These are phyloP conservation scores for Nasonia oneida DNA, from an alignment of 2,888 invertebrate genomes.

Conservation along the genomic window DNA sequence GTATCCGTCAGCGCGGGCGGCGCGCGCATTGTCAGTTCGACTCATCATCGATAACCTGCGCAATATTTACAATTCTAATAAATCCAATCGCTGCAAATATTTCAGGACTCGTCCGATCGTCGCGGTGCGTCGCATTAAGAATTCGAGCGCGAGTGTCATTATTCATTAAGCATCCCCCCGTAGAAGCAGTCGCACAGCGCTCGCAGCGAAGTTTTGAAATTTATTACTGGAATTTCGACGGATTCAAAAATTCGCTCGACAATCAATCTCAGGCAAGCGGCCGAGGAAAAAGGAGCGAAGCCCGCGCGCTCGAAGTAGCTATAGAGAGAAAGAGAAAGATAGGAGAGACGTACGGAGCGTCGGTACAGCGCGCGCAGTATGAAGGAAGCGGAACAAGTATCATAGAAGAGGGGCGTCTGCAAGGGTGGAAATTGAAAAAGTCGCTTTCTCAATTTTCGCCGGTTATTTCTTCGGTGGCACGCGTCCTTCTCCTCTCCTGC, in stretches of 20 bases:
- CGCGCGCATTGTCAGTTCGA: too few relatives aligned
- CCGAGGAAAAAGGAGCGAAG: slow-evolving; percentile 3
- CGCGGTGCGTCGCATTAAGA: not conserved
- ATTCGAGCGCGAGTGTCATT: slow-evolving; percentile 44
- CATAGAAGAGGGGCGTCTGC: slow-evolving; percentile 19
- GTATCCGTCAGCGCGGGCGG: not conserved
- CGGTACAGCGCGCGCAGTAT: not conserved
- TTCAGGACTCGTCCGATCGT: not conserved
- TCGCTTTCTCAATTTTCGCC: slow-evolving; percentile 52
- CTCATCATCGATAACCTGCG: not conserved
- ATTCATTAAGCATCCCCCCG: slow-evolving; percentile 38
- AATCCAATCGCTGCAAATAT: slow-evolving; percentile 7
- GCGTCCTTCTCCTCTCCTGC: not conserved
- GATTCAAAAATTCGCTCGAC: slow-evolving; percentile 59
- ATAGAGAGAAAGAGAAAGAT: slow-evolving; percentile 8
- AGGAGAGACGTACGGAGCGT: not conserved
- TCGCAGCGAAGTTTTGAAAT: slow-evolving; percentile 50
- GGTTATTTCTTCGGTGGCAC: slow-evolving; percentile 47
- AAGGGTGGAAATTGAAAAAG: slow-evolving; percentile 60
- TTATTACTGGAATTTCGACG: slow-evolving; percentile 55
- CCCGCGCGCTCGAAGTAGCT: not conserved
- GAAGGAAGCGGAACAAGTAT: slow-evolving; percentile 44
- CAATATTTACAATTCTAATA: slow-evolving; percentile 5
- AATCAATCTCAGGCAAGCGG: slow-evolving; percentile 51
- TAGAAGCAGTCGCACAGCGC: not conserved